Base-by-base conservation (phyloP, 2,888 invertebrate genomes). In the Cheilosia impressa region DNA sequence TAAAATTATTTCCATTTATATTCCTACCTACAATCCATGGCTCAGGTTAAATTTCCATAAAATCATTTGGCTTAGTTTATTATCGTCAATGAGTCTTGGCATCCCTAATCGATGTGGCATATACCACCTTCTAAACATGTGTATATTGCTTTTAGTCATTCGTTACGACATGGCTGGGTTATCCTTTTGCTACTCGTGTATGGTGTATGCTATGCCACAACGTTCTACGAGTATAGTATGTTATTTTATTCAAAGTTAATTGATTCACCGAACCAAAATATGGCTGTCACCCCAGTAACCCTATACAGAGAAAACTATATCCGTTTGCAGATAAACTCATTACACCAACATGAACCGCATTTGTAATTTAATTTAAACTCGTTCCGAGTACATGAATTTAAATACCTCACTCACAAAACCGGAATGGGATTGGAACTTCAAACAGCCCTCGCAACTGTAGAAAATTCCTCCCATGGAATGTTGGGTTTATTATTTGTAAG, bases 291-390 rank as follows among this genome's bases (percentile, higher is more conserved):
- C 57, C 47, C n/a, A 19, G 45, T 6, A 17, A 41, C 7, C n/a
- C 50, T 19, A 1, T n/a, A 7, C 17, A 13, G 31, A 31, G 43
- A 57, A 38, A 31, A 43, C 22, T 66, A 65, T 43, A 65, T 50
- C 75, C 47, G 13, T 45, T 57, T 9, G 41, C 4, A 27, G n/a
- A 24, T 57, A 47, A 75, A 75, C 58, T 66, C 57, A 66, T 47
- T 57, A 65, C 73, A 66, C 50, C 65, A 38, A 38, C 38, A 55
- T 38, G 55, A 58, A 75, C 75, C 65, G 27, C 50, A 66, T 65
- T n/a, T 53, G 58, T 76, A 76, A 68, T 68, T 76, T 76, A 52
- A 58, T 76, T 66, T 47, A 52, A 76, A 68, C 60, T 76, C 52
- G 52, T 24, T 68, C n/a, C 60, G 50, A 58, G 58, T 68, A 27